Base-by-base conservation (phyloP, 2,113 vertebrate genomes). In the Phylloscopus trochiloides region DNA sequence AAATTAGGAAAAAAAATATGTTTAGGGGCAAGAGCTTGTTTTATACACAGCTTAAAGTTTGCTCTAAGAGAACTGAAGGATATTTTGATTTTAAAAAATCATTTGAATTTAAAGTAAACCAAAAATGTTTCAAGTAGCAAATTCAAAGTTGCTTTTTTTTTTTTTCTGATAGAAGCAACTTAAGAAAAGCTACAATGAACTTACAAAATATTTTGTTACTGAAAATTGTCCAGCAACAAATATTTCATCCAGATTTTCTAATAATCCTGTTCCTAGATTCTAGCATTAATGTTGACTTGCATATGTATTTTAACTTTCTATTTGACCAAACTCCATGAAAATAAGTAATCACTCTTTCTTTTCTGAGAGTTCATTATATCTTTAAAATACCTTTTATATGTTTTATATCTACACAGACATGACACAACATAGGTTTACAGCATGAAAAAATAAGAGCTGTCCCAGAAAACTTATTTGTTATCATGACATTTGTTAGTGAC, bases 111-210 rank as follows among this genome's bases (percentile, higher is more conserved):
- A 4, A 50, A 71, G 34, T 42, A 43, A 78, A 21, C 2, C 1
- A 8, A 66, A 81, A 73, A 38, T 18, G 0, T 50, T 89, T 76
- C 13, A 42, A 51, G 28, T 20, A 54, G 1, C 2, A 80, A 76
- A 80, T 73, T 32, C 0, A 52, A 82, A 26, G 7, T 1, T 17
- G 1, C 0, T 1, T 2, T 34, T 34, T 52, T 52, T 52, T 52
- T 29, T 54, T 66, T 62, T 14, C 26, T 45, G 32, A n/a, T 45
- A 81, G 32, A 28, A 80, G 4, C 2, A 81, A 52, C 6, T 38
- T 63, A 5, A 5, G 11, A 54, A 88, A 78, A 55, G 12, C 14
- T 55, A 32, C 14, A 74, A 17, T 62, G 45, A 84, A 52, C 4
- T 50, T 58, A 47, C 1, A 75, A 71, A 86, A 48, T 34, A 38